A percentile compares a stretch with the other conserved stretches of the same genome.
phyloP scores from a whole-genome alignment of 2,113 vertebrate genomes.

The Rhinoderma darwinii region DNA sequence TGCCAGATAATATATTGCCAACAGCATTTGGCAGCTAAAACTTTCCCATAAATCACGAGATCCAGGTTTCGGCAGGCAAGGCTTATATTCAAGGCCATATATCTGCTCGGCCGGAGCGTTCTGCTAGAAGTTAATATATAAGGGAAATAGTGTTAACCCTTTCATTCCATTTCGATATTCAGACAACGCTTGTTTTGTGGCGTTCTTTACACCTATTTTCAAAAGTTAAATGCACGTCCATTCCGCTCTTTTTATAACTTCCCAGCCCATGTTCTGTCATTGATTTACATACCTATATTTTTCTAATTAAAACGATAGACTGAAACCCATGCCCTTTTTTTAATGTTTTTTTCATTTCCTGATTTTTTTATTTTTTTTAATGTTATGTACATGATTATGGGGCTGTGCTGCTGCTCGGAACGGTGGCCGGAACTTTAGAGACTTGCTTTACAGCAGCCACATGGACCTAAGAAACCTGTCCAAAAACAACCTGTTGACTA shows the following conservation, averaged over 20 bases:
- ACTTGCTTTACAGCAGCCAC: no score
- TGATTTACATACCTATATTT: no score
- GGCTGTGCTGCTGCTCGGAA: no score
- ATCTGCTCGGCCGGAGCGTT: conserved; percentile 20
- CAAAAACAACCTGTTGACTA: no score
- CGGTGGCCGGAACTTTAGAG: no score
- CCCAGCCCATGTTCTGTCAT: no score
- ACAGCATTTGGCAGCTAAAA: conserved; percentile 39
- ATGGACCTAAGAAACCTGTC: no score
- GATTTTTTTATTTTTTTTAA: no score
- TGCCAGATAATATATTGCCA: conserved; percentile 34
- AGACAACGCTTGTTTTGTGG: neutral
- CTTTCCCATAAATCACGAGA: conserved; percentile 27
- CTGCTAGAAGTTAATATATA: neutral
- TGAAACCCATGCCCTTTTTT: no score
- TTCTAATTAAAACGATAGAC: no score
- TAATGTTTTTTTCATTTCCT: no score
- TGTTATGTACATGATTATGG: no score
- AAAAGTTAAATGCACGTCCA: neutral
- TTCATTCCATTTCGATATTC: neutral
- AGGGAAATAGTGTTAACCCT: neutral
- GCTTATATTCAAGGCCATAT: conserved; percentile 33
- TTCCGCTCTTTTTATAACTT: neutral
- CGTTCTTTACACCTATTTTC: neutral
- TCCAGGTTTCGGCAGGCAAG: neutral